Evolutionary conservation across 2,797 vertebrate genomes (phyloP), one percentile per base, ranked within the genome.

Genomic region (Neostethus bicornis): DNA sequence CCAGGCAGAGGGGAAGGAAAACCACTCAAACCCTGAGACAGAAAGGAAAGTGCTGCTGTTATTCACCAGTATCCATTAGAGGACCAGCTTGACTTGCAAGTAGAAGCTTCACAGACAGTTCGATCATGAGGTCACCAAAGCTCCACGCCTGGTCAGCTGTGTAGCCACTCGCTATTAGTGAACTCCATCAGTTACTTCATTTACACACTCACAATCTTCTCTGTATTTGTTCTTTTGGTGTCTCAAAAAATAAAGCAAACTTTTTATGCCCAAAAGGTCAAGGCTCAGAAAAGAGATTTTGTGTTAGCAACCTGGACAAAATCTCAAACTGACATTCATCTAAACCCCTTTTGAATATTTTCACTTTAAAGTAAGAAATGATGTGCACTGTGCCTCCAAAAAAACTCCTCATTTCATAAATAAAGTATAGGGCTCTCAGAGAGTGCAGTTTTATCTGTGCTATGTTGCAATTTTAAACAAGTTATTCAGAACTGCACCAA

Each of bases 31-130:
- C 69, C 56, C 68, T 45, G 51, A 76, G 65, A 76, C 73, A 60
- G 56, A 54, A 61, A 75, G 71, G 68, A 83, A 77, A 87, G 80
- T 84, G 82, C 68, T 73, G 69, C 80, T 71, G 61, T 70, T 87
- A 70, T 82, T 81, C 77, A 66, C 75, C 67, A 62, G 63, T 74
- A 55, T 81, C 81, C 81, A 89, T 87, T 87, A 87, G 79, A 24
- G 25, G 70, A 68, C 19, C 35, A 14, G 59, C 20, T 42, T 1
- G 43, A 64, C 49, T 28, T 38, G 46, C 26, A 25, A 59, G 60
- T 59, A 57, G 50, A 63, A 39, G 53, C 70, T 64, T 53, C 61
- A 21, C 29, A 42, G 56, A 60, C 47, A 52, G 63, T 69, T 9
- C 34, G 53, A 67, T 63, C 58, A 7, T 45, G 43, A 39, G 48